These are phyloP conservation scores for Poeciliopsis gracilis DNA, from an alignment of 2,797 vertebrate species.

Conservation along the genomic window DNA sequence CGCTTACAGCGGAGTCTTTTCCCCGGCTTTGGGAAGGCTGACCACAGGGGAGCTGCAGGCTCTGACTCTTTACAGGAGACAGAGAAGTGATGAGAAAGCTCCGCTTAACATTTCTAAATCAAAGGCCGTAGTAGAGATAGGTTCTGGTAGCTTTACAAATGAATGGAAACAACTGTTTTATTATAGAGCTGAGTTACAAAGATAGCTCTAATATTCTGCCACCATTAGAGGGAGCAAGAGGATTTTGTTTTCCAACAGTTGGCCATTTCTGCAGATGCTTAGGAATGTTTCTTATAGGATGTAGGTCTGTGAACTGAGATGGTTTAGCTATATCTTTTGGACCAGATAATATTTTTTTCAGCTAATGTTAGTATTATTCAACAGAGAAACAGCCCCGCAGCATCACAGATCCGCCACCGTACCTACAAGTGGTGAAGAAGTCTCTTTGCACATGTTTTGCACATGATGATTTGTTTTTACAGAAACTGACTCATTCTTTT, in stretches of 20 bases:
- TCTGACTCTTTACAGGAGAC: conserved; percentile 32
- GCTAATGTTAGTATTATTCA: neutral
- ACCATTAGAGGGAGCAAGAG: conserved; percentile 69
- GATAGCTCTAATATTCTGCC: neutral
- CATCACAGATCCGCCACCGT: neutral
- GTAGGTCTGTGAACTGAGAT: neutral
- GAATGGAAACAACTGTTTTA: neutral
- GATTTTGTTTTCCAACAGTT: neutral
- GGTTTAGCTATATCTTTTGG: neutral
- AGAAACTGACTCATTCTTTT: neutral
- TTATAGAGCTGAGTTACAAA: neutral
- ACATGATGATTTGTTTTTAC: neutral
- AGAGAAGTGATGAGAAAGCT: conserved; percentile 35
- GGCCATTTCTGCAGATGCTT: neutral
- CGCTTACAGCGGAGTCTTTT: conserved; percentile 51
- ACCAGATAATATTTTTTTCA: neutral
- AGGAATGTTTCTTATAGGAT: neutral
- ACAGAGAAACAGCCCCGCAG: neutral
- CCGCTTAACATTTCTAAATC: neutral
- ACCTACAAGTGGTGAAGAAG: neutral
- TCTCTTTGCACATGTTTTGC: neutral
- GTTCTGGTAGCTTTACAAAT: neutral
- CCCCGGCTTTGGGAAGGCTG: conserved; percentile 50
- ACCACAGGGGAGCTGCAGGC: conserved; percentile 26
- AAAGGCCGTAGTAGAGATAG: neutral